Percentiles rank a stretch among this genome's conserved stretches.
phyloP scores from a whole-genome alignment of 2,888 invertebrate species.

The Trichacis sp. region DNA sequence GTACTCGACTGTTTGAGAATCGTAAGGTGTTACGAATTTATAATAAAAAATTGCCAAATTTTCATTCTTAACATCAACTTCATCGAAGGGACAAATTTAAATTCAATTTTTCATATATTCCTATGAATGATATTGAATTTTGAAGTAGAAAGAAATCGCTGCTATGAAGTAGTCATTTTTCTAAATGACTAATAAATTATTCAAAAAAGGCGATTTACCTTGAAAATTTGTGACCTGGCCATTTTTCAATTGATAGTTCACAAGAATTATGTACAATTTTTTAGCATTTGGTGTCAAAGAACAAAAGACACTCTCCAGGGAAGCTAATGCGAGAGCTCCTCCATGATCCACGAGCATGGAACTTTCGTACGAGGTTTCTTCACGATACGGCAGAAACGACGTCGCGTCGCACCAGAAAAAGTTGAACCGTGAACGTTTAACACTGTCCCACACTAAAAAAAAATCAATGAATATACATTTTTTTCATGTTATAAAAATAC shows the following conservation, averaged over 20 bases:
- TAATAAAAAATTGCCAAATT: too few species aligned
- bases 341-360: conserved; percentile 85
- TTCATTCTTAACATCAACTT: conserved; percentile 14
- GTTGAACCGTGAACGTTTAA: conserved; percentile 84
- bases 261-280: conserved; percentile 85
- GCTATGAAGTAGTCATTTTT: too few species aligned
- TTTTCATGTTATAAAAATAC: too few species aligned
- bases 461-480: too few species aligned
- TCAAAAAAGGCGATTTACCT: too few species aligned
- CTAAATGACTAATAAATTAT: too few species aligned
- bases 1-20: too few species aligned
- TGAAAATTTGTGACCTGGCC: conserved; percentile 79
- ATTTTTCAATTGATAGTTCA: conserved; percentile 84
- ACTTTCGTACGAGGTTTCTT: conserved; percentile 88
- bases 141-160: too few species aligned
- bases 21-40: too few species aligned
- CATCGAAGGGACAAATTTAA: too few species aligned
- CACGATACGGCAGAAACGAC: conserved; percentile 83
- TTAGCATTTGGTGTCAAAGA: conserved; percentile 91
- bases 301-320: conserved; percentile 89
- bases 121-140: too few species aligned
- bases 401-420: conserved; percentile 94
- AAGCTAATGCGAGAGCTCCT: conserved; percentile 83
- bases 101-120: too few species aligned
- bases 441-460: conserved; percentile 87